A percentile compares a stretch with the other conserved stretches of the same genome.
Conservation (phyloP, 2,113 vertebrate genomes). For the Raja brachyura region DNA sequence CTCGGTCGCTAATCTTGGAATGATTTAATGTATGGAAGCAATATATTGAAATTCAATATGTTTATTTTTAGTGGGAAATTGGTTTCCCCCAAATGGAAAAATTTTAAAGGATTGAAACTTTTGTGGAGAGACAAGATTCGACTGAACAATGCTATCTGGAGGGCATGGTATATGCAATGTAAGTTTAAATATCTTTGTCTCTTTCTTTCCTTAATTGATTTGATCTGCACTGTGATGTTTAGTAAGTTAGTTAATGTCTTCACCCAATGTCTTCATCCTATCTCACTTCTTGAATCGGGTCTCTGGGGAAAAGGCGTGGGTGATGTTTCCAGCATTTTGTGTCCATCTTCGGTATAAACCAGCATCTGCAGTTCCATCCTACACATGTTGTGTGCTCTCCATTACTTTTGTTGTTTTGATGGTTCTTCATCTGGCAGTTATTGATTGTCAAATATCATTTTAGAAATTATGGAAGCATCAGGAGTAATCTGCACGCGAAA, state of each 20-base stretch:
- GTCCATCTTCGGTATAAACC: too few species aligned
- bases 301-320: too few species aligned
- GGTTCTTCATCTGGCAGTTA: too few species aligned
- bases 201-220: too few species aligned
- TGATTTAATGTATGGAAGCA: neutral
- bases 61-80: constrained; percentile 78
- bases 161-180: constrained; percentile 99
- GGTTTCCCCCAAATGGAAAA: constrained; percentile 98
- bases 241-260: neutral
- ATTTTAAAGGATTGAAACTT: constrained; percentile 93
- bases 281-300: neutral
- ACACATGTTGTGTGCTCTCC: too few species aligned
- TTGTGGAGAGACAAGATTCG: constrained; percentile 98
- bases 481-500: neutral
- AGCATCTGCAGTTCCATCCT: too few species aligned
- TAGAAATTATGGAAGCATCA: too few species aligned
- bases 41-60: neutral
- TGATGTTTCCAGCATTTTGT: too few species aligned
- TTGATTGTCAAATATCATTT: too few species aligned
- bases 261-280: neutral
- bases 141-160: constrained; percentile 98
- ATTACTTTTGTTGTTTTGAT: too few species aligned
- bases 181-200: constrained; percentile 50
- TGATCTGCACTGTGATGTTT: neutral
- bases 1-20: neutral